Conservation (phyloP, 1,140 invertebrate species). For the Drosophila erecta region DNA sequence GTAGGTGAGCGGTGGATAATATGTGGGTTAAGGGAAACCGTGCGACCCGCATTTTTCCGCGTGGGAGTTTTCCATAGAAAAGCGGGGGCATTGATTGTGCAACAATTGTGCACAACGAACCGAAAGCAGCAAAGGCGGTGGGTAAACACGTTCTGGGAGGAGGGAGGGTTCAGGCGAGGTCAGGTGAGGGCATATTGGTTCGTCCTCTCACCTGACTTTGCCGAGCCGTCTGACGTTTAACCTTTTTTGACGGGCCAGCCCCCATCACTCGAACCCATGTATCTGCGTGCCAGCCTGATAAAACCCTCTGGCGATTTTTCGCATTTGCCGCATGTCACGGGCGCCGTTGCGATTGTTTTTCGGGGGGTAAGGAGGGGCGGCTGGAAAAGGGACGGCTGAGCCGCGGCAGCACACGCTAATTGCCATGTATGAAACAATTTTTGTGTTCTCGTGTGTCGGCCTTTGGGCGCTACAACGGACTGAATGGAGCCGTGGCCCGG, state of each 20-base stretch:
- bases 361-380: not conserved
- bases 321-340: slow-evolving; percentile 68
- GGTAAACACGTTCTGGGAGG: not conserved
- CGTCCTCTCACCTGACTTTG: slow-evolving; percentile 47
- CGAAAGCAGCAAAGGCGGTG: slow-evolving; percentile 15
- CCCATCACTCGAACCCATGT: not conserved
- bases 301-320: slow-evolving; percentile 69
- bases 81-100: slow-evolving; percentile 49
- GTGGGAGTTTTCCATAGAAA: not conserved
- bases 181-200: slow-evolving; percentile 24
- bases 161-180: slow-evolving; percentile 25
- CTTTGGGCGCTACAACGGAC: slow-evolving; percentile 50
- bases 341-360: slow-evolving; percentile 60
- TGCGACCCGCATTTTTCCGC: slow-evolving; percentile 29
- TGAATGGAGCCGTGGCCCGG: slow-evolving; percentile 28
- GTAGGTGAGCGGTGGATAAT: not conserved
- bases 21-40: slow-evolving; percentile 4
- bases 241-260: slow-evolving; percentile 13
- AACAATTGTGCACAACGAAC: slow-evolving; percentile 64
- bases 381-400: slow-evolving; percentile 8
- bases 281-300: slow-evolving; percentile 26
- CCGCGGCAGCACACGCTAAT: slow-evolving; percentile 60
- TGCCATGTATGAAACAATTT: slow-evolving; percentile 67
- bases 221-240: slow-evolving; percentile 51
- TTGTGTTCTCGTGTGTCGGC: slow-evolving; percentile 39